These are phyloP conservation scores for Apistogramma diplotaenia DNA, from an alignment of 2,113 vertebrate genomes.

Conservation along the genomic window DNA sequence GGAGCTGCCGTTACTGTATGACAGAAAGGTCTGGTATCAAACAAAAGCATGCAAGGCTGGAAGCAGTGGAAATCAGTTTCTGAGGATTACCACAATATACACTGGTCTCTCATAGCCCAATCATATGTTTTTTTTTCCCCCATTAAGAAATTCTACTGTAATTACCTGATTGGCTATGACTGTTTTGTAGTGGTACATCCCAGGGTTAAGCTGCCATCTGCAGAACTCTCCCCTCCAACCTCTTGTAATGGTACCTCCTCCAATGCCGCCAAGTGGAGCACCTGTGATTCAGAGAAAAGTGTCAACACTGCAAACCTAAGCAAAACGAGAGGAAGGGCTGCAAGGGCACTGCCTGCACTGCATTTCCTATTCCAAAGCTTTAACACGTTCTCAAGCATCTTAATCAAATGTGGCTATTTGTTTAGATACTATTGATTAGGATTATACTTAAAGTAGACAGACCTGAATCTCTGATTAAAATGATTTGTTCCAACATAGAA, in stretches of 20 bases:
- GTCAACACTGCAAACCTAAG: background rate
- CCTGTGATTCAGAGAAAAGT: constrained; percentile 70
- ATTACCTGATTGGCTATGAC: constrained; percentile 88
- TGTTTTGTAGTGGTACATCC: constrained; percentile 89
- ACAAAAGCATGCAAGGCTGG: background rate
- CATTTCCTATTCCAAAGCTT: background rate
- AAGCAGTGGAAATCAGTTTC: background rate
- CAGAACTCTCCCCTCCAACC: constrained; percentile 96
- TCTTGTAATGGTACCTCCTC: constrained; percentile 93
- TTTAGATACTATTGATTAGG: background rate
- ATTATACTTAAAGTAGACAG: background rate
- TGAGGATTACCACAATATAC: no score
- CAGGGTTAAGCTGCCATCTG: constrained; percentile 94
- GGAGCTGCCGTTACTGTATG: background rate
- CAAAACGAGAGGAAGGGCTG: background rate
- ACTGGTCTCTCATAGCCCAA: no score
- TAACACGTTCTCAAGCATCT: background rate
- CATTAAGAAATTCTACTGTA: background rate
- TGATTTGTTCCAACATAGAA: background rate
- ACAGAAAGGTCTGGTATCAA: background rate
- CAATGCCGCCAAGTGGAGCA: constrained; percentile 91
- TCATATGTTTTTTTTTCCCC: background rate
- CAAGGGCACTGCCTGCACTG: background rate
- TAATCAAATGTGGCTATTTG: background rate
- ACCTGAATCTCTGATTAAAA: background rate